A percentile compares a stretch with the other conserved stretches of the same genome.
Conservation (phyloP, 2,113 vertebrate species). For the Rhabdornis inornatus region DNA sequence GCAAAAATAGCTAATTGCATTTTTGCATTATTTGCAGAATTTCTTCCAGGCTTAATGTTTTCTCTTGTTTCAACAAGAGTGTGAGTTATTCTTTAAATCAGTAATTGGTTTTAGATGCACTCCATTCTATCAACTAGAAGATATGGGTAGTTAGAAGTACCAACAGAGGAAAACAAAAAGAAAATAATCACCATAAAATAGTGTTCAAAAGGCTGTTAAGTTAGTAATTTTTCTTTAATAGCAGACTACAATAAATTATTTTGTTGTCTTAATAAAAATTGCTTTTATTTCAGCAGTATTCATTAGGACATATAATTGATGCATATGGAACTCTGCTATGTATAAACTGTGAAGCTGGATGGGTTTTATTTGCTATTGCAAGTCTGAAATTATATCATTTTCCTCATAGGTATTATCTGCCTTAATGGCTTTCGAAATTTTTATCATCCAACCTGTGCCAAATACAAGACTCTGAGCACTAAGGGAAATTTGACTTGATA, state of each 20-base stretch:
- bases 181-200: background rate
- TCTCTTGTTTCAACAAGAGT: background rate
- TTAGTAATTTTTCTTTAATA: background rate
- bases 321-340: background rate
- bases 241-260: background rate
- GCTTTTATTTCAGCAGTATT: background rate
- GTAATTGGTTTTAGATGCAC: background rate
- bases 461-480: background rate
- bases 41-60: background rate
- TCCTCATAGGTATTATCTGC: background rate
- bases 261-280: background rate
- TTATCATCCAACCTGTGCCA: background rate
- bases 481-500: background rate
- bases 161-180: background rate
- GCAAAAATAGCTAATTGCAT: background rate
- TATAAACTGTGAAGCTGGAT: background rate
- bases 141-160: background rate
- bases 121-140: background rate
- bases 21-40: background rate
- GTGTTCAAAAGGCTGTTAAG: background rate
- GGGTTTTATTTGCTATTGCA: background rate
- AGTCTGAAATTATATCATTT: background rate
- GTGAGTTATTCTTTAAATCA: background rate
- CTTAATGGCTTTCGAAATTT: background rate
- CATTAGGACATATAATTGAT: background rate